Evolutionary conservation across 2,113 vertebrate species (phyloP).

Genomic region (Microtus oregoni): DNA sequence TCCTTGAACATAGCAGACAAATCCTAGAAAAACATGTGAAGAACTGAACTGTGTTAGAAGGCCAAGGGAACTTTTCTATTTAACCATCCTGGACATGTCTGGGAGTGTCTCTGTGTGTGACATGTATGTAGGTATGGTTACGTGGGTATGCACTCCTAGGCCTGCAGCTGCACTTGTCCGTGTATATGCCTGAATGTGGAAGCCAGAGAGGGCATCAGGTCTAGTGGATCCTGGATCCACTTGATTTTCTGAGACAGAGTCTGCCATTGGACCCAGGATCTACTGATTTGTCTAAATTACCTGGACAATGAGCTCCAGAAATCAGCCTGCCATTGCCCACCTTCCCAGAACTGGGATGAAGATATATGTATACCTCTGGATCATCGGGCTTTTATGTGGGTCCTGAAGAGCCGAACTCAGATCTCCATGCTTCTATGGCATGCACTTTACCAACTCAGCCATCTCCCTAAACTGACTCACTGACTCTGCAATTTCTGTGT

Average conservation of each 20-base stretch:
- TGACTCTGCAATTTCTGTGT: neutral
- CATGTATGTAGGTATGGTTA: neutral
- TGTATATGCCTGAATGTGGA: neutral
- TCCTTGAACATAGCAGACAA: neutral
- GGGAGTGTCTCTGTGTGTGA: too few relatives aligned
- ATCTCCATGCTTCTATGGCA: neutral
- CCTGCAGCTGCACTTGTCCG: neutral
- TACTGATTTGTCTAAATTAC: neutral
- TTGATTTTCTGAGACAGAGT: neutral
- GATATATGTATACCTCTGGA: neutral
- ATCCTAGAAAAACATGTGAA: neutral
- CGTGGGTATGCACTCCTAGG: neutral
- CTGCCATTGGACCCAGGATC: neutral
- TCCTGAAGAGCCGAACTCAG: neutral
- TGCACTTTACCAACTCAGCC: neutral
- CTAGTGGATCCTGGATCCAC: neutral
- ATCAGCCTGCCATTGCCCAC: neutral
- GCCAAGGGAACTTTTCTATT: neutral
- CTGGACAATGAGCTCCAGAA: neutral
- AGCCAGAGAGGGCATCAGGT: neutral
- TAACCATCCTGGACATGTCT: neutral
- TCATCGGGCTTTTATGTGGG: neutral
- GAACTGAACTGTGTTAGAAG: neutral
- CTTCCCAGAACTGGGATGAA: neutral
- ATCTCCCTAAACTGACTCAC: neutral